Evolutionary conservation across 2,888 invertebrate species (phyloP).

Genomic region (Torymus texanus): DNA sequence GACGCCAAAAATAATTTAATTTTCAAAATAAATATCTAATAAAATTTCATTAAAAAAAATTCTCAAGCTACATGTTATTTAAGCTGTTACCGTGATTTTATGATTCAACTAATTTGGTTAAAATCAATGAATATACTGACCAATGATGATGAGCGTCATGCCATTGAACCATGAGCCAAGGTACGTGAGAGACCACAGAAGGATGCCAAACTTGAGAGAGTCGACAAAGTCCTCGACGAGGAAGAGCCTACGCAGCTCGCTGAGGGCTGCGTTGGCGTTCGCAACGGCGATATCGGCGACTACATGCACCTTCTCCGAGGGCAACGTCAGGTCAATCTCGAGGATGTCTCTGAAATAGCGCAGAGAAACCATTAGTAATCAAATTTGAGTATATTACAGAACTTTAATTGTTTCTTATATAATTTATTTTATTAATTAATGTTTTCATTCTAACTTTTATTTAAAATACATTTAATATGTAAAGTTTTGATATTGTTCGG

Average conservation of each 20-base stretch:
- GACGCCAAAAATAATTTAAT: no score
- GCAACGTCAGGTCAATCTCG: constrained; percentile 90
- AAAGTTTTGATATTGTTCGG: no score
- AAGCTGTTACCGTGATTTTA: no score
- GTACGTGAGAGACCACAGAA: constrained; percentile 97
- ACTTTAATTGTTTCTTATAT: no score
- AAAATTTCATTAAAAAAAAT: no score
- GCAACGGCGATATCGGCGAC: constrained; percentile 90
- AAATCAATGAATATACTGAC: constrained; percentile 75
- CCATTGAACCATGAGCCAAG: constrained; percentile 99
- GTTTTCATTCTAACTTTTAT: background rate
- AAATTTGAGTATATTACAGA: no score
- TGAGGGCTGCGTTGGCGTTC: constrained; percentile 88
- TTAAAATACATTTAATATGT: background rate
- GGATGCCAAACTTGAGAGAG: constrained; percentile 94
- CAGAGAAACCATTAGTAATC: constrained; percentile 15
- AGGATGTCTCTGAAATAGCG: constrained; percentile 82
- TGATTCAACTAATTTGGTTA: background rate
- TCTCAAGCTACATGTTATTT: no score
- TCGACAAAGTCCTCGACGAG: constrained; percentile 98
- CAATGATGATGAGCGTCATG: constrained; percentile 97
- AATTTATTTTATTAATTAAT: no score
- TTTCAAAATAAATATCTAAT: no score
- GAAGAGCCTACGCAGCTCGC: constrained; percentile 93
- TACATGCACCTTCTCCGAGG: constrained; percentile 93